Percentiles rank a stretch among this genome's conserved stretches.
phyloP scores from a whole-genome alignment of 2,113 vertebrate genomes.

The Capreolus pygargus region DNA sequence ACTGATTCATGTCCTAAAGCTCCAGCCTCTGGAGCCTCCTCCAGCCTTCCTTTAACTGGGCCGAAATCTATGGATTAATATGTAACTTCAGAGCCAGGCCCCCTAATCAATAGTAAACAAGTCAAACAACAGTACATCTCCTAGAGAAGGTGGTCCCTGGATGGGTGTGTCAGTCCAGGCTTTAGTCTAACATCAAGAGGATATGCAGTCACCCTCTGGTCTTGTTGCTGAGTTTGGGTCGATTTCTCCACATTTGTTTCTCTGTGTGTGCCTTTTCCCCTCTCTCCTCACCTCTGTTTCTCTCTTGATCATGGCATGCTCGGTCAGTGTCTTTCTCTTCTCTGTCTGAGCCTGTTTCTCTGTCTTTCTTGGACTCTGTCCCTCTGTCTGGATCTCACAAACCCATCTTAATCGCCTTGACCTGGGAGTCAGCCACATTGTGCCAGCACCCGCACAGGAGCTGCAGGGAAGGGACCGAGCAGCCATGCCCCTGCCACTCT shows the following conservation, averaged over 20 bases:
- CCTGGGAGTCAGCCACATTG: background rate
- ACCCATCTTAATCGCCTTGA: background rate
- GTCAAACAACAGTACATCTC: background rate
- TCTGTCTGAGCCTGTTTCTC: background rate
- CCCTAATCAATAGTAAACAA: background rate
- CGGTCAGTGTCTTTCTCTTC: background rate
- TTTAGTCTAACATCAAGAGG: background rate
- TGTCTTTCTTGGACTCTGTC: background rate
- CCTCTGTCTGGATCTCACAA: background rate
- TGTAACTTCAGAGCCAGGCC: background rate
- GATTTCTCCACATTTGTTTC: background rate
- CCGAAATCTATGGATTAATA: background rate
- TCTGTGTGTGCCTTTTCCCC: background rate
- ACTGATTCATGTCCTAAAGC: background rate
- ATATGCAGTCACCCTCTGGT: background rate
- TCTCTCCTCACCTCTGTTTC: background rate
- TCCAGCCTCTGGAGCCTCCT: background rate
- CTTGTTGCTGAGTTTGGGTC: background rate
- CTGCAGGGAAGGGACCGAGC: background rate
- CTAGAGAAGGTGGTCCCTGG: background rate
- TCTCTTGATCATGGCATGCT: background rate
- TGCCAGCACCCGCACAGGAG: background rate
- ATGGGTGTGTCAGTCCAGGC: fast-evolving
- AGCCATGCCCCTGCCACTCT: background rate
- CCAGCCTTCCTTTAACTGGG: background rate